Base-by-base conservation (phyloP, 2,797 vertebrate species). In the Pangasius larnaudii region DNA sequence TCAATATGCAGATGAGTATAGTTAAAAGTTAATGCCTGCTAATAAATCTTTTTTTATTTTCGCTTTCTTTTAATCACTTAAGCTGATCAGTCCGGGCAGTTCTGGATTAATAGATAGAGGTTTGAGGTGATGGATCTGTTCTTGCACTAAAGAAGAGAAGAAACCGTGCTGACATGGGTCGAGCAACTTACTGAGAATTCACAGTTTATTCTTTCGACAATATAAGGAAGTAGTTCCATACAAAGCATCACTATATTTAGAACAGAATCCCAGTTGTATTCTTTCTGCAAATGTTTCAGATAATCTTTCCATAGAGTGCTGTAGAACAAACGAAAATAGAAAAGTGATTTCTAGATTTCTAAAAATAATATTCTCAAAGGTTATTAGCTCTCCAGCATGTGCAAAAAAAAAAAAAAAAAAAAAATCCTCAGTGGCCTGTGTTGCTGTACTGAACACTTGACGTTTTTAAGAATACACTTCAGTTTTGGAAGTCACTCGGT, bases 261-360 rank as follows among this genome's bases (percentile, higher is more conserved):
- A 79, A 69, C 59, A 42, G 30, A 69, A 33, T 58, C 9, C n/a
- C 33, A 36, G 11, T 59, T 88, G 82, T 30, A 88, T 27, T 74
- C 81, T 67, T 88, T 22, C 33, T 78, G 58, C 13, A 51, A 63
- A 78, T 78, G 85, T 86, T 78, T 27, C 36, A 65, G 56, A 86
- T 49, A 19, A 18, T 71, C 53, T 46, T n/a, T 42, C 7, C 33
- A 8, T 11, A 22, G 85, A 30, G 46, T 39, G 49, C n/a, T 11
- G 22, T 46, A 58, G 19, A 71, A 58, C 46, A 33, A 56, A 22
- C 77, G 16, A 78, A 86, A 78, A 78, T 63, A 78, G 42, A 71
- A 75, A 77, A 51, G n/a, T 46, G 84, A 77, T 85, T 59, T 71
- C 65, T 36, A 14, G 39, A 49, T 56, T 24, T n/a, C 42, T 42